These are phyloP conservation scores for Thamnophis elegans DNA, from an alignment of 2,797 vertebrate genomes.

Conservation along the genomic window DNA sequence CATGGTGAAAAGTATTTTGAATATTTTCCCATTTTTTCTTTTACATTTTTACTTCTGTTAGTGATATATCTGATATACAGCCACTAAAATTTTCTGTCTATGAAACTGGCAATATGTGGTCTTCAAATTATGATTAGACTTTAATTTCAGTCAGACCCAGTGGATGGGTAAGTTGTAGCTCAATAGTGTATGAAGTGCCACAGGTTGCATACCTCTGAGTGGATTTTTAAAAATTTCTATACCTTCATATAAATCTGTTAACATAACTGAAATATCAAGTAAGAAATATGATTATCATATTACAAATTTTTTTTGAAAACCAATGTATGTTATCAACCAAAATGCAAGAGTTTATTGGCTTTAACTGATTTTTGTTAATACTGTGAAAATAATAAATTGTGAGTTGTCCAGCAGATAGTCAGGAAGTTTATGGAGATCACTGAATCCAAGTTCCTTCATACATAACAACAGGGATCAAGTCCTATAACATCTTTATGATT, in stretches of 20 bases:
- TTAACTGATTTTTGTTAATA: background rate
- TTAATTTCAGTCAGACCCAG: background rate
- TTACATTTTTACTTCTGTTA: background rate
- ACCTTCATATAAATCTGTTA: background rate
- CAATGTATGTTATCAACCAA: background rate
- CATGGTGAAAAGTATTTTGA: background rate
- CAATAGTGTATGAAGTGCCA: background rate
- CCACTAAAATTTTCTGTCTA: background rate
- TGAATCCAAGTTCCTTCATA: background rate
- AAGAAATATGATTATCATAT: background rate
- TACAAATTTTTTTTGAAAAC: background rate
- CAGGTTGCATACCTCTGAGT: background rate
- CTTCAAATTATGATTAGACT: background rate
- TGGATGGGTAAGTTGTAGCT: background rate
- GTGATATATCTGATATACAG: background rate
- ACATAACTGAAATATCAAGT: background rate
- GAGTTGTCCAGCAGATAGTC: background rate
- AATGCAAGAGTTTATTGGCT: background rate
- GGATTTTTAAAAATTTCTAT: background rate
- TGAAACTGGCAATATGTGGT: background rate
- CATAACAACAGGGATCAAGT: background rate
- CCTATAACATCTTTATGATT: background rate
- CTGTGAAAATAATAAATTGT: background rate
- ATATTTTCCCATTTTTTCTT: conserved; percentile 8
- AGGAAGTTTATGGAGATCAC: background rate